A percentile compares a stretch with the other conserved stretches of the same genome.
phyloP scores from a whole-genome alignment of 2,113 vertebrate species.

The Grammomys dolichurus region DNA sequence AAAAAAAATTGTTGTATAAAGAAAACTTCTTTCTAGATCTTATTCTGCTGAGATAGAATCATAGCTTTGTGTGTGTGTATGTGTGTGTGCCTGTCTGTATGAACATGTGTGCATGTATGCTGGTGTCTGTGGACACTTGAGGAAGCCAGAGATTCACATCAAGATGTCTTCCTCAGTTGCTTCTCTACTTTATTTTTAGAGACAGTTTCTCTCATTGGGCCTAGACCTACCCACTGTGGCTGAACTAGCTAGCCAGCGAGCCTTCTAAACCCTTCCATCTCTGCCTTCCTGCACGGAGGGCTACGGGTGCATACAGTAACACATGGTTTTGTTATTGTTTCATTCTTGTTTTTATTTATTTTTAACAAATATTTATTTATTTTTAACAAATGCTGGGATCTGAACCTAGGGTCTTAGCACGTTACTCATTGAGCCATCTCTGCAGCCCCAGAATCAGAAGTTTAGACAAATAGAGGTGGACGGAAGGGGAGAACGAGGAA shows the following conservation, averaged over 20 bases:
- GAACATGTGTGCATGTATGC: not conserved
- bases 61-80: not conserved
- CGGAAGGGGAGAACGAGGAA: not conserved
- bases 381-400: not conserved
- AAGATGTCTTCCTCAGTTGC: not conserved
- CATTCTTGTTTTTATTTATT: not conserved
- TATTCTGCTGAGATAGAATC: not conserved
- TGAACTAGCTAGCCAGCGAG: not conserved
- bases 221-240: not conserved
- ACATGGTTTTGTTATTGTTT: not conserved
- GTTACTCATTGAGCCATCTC: not conserved
- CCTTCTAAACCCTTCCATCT: not conserved
- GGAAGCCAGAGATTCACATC: not conserved
- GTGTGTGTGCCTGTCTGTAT: not conserved
- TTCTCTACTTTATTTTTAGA: not conserved
- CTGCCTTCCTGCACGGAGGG: not conserved
- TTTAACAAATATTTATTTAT: not conserved
- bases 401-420: not conserved
- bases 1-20: not conserved
- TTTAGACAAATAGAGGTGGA: not conserved
- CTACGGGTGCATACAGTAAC: not conserved
- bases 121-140: not conserved
- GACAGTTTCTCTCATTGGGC: too few species aligned
- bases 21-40: not conserved
- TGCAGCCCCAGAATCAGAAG: not conserved